A percentile compares a stretch with the other conserved stretches of the same genome.
These are phyloP conservation scores for Sanderia malayensis DNA, from an alignment of 30 jellyfish, hydroid and myxozoan species.

Conservation along the genomic window DNA sequence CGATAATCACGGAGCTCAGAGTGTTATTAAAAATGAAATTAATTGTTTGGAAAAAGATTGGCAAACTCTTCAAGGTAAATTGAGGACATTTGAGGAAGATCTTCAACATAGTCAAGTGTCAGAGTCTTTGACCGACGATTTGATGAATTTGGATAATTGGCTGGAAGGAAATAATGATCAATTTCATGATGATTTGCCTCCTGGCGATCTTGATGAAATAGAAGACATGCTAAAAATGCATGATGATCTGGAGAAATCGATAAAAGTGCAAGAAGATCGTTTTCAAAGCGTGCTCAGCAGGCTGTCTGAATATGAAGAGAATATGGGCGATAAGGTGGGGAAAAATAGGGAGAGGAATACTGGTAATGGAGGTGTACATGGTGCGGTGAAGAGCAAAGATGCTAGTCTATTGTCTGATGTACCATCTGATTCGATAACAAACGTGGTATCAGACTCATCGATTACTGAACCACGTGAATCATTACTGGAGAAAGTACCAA, in stretches of 20 bases:
- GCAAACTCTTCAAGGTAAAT: slow-evolving; percentile 14
- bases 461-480: too few relatives aligned
- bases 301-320: slow-evolving; percentile 50
- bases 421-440: too few relatives aligned
- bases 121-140: slow-evolving; percentile 58
- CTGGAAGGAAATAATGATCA: slow-evolving; percentile 17
- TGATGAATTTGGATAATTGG: slow-evolving; percentile 55
- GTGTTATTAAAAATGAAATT: slow-evolving; percentile 10
- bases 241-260: slow-evolving; percentile 58
- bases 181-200: slow-evolving; percentile 12
- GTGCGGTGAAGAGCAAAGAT: too few relatives aligned
- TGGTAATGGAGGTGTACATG: slow-evolving; percentile 13
- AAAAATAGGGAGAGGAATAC: neutral
- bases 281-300: slow-evolving; percentile 51
- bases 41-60: slow-evolving; percentile 19
- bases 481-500: too few relatives aligned
- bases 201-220: slow-evolving; percentile 44
- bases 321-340: slow-evolving; percentile 14
- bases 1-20: neutral
- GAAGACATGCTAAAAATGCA: slow-evolving; percentile 52
- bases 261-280: slow-evolving; percentile 65
- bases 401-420: too few relatives aligned
- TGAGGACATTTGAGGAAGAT: slow-evolving; percentile 32
- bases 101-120: slow-evolving; percentile 43
- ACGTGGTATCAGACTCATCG: too few relatives aligned